These are phyloP conservation scores for Noctuana brunneofusca DNA, from an alignment of 2,888 invertebrate species.

Conservation along the genomic window DNA sequence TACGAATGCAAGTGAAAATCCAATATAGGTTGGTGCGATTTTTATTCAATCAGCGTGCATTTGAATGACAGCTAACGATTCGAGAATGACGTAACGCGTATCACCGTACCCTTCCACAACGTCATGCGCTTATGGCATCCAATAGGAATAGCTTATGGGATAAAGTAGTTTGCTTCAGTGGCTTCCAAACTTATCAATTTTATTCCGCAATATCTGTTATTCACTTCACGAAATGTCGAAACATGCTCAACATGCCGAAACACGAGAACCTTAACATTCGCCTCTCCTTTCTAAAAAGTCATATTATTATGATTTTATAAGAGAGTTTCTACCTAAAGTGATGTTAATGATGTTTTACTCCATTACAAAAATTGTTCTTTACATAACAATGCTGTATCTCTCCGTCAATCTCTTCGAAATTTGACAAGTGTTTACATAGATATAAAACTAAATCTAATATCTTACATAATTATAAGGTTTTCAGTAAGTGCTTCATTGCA, in stretches of 20 bases:
- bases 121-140: slow-evolving; percentile 29
- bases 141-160: slow-evolving; percentile 28
- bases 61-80: slow-evolving; percentile 24
- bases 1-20: slow-evolving; percentile 14
- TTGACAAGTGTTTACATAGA: too few relatives aligned
- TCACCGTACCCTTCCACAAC: slow-evolving; percentile 26
- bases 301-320: too few relatives aligned
- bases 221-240: background rate
- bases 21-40: slow-evolving; percentile 18
- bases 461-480: too few relatives aligned
- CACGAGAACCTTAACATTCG: too few relatives aligned
- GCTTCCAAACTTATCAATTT: slow-evolving; percentile 7
- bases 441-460: too few relatives aligned
- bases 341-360: too few relatives aligned
- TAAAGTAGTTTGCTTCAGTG: slow-evolving; percentile 7
- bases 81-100: slow-evolving; percentile 30
- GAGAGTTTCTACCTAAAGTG: too few relatives aligned
- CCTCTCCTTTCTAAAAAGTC: too few relatives aligned
- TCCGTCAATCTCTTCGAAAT: too few relatives aligned
- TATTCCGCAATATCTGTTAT: background rate
- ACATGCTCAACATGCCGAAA: background rate
- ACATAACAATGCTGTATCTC: too few relatives aligned
- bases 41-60: slow-evolving; percentile 30
- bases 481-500: too few relatives aligned
- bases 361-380: too few relatives aligned